Evolutionary conservation across 2,797 vertebrate genomes (phyloP).

Genomic region (Sebastes oblongus): DNA sequence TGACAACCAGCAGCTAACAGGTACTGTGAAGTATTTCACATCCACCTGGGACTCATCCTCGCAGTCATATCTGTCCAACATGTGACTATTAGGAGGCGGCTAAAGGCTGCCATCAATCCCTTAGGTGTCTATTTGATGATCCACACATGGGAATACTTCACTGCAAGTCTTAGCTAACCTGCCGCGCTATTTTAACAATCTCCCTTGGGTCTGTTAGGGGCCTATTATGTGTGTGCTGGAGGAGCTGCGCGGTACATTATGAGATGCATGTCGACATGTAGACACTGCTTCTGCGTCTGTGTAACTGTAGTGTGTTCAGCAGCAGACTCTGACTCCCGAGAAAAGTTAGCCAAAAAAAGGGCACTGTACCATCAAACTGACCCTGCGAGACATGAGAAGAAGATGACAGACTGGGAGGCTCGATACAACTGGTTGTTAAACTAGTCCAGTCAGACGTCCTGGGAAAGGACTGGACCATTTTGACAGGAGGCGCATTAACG

Average conservation of each 20-base stretch:
- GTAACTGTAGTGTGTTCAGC: conserved; percentile 1
- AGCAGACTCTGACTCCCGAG: neutral
- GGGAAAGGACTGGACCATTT: neutral
- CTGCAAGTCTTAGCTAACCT: conserved; percentile 67
- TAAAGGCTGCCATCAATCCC: conserved; percentile 72
- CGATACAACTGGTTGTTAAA: neutral
- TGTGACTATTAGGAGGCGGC: conserved; percentile 66
- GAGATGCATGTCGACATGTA: conserved; percentile 35
- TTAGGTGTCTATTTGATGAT: conserved; percentile 72
- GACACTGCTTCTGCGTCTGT: conserved; percentile 21
- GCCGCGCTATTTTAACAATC: conserved; percentile 72
- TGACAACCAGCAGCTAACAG: conserved; percentile 62
- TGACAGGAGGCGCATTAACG: no score
- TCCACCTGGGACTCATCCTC: conserved; percentile 68
- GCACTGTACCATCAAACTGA: conserved; percentile 6
- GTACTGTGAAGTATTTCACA: conserved; percentile 50
- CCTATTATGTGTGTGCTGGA: conserved; percentile 60
- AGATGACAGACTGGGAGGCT: neutral
- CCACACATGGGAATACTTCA: conserved; percentile 63
- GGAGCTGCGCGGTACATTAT: conserved; percentile 36
- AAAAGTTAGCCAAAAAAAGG: neutral
- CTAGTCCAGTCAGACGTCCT: conserved; percentile 4
- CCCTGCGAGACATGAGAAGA: conserved; percentile 3
- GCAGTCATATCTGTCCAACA: conserved; percentile 60
- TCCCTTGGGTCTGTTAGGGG: conserved; percentile 65